Percentiles rank a stretch among this genome's conserved stretches.
Conservation (phyloP, 2,888 invertebrate species). For the Trissolcus japonicus region DNA sequence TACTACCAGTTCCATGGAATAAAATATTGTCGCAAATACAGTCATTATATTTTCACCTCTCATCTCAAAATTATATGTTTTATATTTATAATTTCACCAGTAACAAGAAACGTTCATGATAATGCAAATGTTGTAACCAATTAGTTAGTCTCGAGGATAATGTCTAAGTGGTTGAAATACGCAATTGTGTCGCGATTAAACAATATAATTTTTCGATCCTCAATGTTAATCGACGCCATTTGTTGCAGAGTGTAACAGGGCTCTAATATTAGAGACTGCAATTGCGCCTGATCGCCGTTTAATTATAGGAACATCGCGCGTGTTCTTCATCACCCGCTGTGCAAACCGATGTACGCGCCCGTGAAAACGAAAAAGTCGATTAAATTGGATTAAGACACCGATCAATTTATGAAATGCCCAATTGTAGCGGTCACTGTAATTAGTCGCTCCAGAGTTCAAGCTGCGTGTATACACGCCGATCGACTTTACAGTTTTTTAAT, state of each 20-base stretch:
- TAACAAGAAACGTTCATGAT: no score
- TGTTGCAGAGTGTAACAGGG: constrained; percentile 12
- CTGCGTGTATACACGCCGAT: constrained; percentile 30
- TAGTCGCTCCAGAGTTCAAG: constrained; percentile 27
- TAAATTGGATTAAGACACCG: constrained; percentile 41
- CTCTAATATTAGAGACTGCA: constrained; percentile 38
- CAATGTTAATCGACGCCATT: constrained; percentile 30
- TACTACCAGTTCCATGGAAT: no score
- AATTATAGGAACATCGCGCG: constrained; percentile 37
- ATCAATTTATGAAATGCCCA: constrained; percentile 38
- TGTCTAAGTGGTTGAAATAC: no score
- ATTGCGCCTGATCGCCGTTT: constrained; percentile 32
- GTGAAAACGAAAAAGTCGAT: constrained; percentile 27
- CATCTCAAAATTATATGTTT: no score
- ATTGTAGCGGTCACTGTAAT: constrained; percentile 44
- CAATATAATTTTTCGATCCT: no score
- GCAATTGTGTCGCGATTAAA: no score
- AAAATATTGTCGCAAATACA: no score
- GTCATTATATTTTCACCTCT: no score
- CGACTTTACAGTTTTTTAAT: constrained; percentile 57
- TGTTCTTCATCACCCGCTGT: background rate
- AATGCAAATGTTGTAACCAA: no score
- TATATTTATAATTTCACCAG: no score
- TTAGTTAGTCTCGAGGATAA: no score
- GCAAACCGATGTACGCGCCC: constrained; percentile 16